Evolutionary conservation across 2,888 invertebrate genomes (phyloP), one percentile per base, ranked within the genome.

Genomic region (Drosophila sordidula): DNA sequence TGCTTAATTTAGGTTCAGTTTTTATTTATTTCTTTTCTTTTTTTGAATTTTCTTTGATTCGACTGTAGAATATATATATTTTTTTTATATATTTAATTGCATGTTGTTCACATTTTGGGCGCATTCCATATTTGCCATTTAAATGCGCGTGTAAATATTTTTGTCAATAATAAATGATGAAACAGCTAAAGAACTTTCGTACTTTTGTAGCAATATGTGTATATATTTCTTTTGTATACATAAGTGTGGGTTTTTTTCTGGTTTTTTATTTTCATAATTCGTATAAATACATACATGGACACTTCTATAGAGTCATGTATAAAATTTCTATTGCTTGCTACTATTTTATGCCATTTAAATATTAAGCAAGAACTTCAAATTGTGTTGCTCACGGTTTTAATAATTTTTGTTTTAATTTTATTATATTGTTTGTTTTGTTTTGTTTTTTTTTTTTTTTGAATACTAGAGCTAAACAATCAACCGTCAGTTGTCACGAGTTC

Each of bases 81-180:
- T 55, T 16, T 36, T 45, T 25, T 42, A 39, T 58, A 51, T 44
- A 39, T 50, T 68, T 45, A 72, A 76, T 80, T 77, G 65, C 68
- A 70, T 72, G 51, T 59, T 68, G 66, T 71, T 69, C 70, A 74
- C 76, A 64, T 65, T 70, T 75, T 59, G 55, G 57, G 49, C 63
- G 36, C 51, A 56, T 61, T 69, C 61, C 62, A 75, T 74, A 63
- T 68, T 69, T 66, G 61, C 46, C 73, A 57, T 61, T 71, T 72
- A 85, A 86, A 86, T 88, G 83, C 87, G 80, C 81, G 74, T 89
- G 89, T 89, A 89, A 89, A 89, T 89, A 89, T 80, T 83, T 49
- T 65, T 64, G 45, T 69, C 51, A 73, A 66, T 80, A 78, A 69
- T 80, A 79, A 87, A 80, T 85, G 73, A 84, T 89, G 75, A 72